Evolutionary conservation across 2,113 vertebrate genomes (phyloP).

Genomic region (Ovibos moschatus): DNA sequence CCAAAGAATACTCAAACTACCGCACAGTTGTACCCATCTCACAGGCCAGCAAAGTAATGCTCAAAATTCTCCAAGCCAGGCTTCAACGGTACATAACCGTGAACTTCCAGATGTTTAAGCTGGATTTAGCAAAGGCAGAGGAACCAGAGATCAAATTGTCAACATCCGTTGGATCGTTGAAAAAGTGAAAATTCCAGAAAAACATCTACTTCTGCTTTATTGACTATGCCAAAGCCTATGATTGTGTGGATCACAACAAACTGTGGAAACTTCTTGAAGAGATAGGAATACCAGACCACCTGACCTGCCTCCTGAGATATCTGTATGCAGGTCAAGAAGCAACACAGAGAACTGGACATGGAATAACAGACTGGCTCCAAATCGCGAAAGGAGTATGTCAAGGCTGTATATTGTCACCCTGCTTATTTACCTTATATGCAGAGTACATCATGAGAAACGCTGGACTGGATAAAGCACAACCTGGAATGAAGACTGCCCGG

Average conservation of each 20-base stretch:
- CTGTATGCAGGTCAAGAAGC: background rate
- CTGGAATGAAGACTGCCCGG: fast-evolving
- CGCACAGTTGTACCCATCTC: background rate
- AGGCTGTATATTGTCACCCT: background rate
- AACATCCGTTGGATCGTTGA: fast-evolving
- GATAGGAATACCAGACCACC: background rate
- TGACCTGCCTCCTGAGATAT: background rate
- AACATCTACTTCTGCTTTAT: background rate
- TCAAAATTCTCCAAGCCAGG: background rate
- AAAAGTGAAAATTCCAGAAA: background rate
- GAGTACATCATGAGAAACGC: background rate
- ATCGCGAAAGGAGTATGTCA: background rate
- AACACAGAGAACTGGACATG: background rate
- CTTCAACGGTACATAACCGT: background rate
- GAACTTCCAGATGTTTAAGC: background rate
- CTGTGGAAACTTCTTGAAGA: background rate
- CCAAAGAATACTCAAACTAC: background rate
- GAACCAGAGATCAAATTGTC: background rate
- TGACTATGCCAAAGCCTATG: background rate
- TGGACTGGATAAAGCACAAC: background rate
- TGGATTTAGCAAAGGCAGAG: background rate
- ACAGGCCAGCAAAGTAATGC: background rate
- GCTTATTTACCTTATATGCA: background rate
- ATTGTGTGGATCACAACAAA: background rate
- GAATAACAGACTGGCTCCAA: background rate